phyloP scores from a whole-genome alignment of 1,140 invertebrate genomes.

The Coenobita brevimanus region DNA sequence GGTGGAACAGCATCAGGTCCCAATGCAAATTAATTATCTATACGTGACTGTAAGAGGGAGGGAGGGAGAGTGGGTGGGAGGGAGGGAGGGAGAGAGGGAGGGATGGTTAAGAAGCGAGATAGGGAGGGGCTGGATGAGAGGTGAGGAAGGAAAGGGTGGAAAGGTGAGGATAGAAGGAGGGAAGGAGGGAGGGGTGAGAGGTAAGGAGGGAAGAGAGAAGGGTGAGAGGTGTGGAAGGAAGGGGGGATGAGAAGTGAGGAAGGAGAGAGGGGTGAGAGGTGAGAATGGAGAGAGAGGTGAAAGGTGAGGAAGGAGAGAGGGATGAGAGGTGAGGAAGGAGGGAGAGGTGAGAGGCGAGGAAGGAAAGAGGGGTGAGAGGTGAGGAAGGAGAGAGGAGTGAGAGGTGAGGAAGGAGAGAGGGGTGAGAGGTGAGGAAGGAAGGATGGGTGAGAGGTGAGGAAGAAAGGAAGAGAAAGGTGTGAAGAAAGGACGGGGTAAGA shows the following conservation, averaged over 20 bases:
- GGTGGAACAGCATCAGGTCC: neutral
- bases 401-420: neutral
- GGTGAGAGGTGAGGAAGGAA: neutral
- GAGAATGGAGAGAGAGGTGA: neutral
- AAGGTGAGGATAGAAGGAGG: neutral
- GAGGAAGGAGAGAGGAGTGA: neutral
- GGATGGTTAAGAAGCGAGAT: neutral
- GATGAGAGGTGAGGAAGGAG: neutral
- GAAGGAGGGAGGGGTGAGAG: neutral
- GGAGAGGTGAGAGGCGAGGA: neutral
- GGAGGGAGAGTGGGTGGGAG: neutral
- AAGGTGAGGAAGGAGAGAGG: neutral
- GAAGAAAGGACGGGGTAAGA: neutral
- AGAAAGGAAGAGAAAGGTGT: neutral
- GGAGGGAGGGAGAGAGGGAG: neutral
- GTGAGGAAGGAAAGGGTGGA: neutral
- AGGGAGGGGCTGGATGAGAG: neutral
- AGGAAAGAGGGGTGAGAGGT: neutral
- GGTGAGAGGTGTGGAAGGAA: neutral
- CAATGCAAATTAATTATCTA: too few species aligned
- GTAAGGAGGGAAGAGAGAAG: neutral
- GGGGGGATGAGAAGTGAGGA: neutral
- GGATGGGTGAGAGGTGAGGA: neutral
- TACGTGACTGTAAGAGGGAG: neutral
- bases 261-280: neutral